Evolutionary conservation across 2,797 vertebrate genomes (phyloP).

Genomic region (Phoxinus dragarum): DNA sequence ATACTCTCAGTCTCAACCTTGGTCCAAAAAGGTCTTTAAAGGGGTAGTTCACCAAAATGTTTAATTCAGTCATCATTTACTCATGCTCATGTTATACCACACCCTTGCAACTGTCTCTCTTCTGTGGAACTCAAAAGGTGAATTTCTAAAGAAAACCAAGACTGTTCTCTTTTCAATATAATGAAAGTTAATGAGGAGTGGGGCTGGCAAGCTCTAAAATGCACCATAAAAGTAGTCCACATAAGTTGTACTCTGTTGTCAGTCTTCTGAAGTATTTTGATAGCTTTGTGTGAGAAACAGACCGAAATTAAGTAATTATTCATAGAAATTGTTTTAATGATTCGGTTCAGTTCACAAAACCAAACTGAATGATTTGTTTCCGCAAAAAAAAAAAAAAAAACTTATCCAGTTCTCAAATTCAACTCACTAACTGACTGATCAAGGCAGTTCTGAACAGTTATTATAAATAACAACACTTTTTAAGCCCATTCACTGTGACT

Average conservation of each 20-base stretch:
- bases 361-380: neutral
- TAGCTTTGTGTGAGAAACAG: neutral
- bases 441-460: neutral
- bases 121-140: neutral
- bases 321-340: neutral
- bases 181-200: slow-evolving; percentile 3
- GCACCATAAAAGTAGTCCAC: neutral
- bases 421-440: neutral
- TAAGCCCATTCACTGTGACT: neutral
- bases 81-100: neutral
- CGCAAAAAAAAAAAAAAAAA: neutral
- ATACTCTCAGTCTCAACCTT: neutral
- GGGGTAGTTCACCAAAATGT: neutral
- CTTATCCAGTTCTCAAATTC: neutral
- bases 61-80: neutral
- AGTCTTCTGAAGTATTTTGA: neutral
- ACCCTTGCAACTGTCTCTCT: neutral
- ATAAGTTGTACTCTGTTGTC: slow-evolving; percentile 1
- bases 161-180: neutral
- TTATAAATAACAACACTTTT: neutral
- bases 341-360: neutral
- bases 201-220: neutral
- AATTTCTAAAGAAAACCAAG: slow-evolving; percentile 6
- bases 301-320: neutral
- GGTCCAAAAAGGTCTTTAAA: neutral